Evolutionary conservation across 2,888 invertebrate species (phyloP), one percentile per base, ranked within the genome.

Genomic region (Amphipyra berbera): DNA sequence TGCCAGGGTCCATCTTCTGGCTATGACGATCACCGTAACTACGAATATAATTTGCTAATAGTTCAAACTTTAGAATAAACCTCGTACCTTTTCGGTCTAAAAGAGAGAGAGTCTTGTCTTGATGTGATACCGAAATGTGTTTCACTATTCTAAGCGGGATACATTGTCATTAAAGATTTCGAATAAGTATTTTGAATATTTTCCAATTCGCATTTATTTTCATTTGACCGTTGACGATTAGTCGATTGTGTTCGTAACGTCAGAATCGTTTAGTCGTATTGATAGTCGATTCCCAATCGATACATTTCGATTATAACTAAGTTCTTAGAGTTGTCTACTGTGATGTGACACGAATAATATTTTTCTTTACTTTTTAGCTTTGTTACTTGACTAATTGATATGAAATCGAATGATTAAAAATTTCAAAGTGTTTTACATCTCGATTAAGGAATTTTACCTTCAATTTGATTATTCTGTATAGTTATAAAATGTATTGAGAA

Each of bases 401-500:
- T 49, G 10, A 56, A 64, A 56, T 63, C 9, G 42, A 56, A 53
- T 54, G 27, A 53, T 42, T 56, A 49, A 46, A 12, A 47, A 10
- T 55, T 47, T 55, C 12, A 47, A 52, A 44, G 40, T 56, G 21
- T 56, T 60, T 52, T 27, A 42, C 40, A 59, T 56, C 56, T 62
- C 15, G 37, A 60, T 48, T 55, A 69, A 37, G 45, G 30, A 61
- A 44, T 60, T 65, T 65, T 59, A 60, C 56, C 62, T 78, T 58
- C 60, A 58, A 71, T 67, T 66, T 65, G n/a, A 79, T 66, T 61
- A 66, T 42, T 65, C 61, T 70, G 48, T 66, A 61, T 61, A 78
- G 47, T 69, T 72, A 58, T 68, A 59, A 67, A 66, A 59, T 70
- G 57, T 81, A 71, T 79, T 61, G 67, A 76, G 40, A 73, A 75